phyloP scores from a whole-genome alignment of 2,797 vertebrate species.

The Myiotriccus ornatus region DNA sequence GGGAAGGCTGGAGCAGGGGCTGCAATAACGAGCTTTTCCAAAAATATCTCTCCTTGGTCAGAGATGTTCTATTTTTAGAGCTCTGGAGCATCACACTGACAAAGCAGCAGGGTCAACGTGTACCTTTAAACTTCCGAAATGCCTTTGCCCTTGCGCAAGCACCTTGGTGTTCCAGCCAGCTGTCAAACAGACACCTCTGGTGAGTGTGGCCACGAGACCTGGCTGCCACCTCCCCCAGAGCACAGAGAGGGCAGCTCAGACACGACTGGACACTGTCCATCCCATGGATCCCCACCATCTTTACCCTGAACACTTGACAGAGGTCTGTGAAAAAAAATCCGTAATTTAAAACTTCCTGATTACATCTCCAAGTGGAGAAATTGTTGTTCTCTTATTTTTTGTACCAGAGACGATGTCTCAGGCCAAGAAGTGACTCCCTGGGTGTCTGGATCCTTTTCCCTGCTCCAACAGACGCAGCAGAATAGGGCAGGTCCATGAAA shows the following conservation, averaged over 20 bases:
- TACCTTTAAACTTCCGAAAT: neutral
- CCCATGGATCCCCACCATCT: rapidly evolving
- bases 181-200: neutral
- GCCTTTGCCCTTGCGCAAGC: neutral
- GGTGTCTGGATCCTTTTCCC: neutral
- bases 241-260: rapidly evolving
- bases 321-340: rapidly evolving
- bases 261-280: rapidly evolving
- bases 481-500: neutral
- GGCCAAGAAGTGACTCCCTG: neutral
- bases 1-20: neutral
- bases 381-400: neutral
- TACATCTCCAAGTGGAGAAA: neutral
- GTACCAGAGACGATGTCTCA: rapidly evolving
- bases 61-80: neutral
- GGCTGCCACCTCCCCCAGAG: neutral
- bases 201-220: neutral
- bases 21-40: neutral
- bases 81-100: neutral
- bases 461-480: neutral
- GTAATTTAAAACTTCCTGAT: neutral
- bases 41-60: neutral
- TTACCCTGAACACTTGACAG: rapidly evolving
- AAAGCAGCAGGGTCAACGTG: neutral
- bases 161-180: neutral